Evolutionary conservation across 2,797 vertebrate species (phyloP), one percentile per base, ranked within the genome.

Genomic region (Heteromormyrus szaboi): DNA sequence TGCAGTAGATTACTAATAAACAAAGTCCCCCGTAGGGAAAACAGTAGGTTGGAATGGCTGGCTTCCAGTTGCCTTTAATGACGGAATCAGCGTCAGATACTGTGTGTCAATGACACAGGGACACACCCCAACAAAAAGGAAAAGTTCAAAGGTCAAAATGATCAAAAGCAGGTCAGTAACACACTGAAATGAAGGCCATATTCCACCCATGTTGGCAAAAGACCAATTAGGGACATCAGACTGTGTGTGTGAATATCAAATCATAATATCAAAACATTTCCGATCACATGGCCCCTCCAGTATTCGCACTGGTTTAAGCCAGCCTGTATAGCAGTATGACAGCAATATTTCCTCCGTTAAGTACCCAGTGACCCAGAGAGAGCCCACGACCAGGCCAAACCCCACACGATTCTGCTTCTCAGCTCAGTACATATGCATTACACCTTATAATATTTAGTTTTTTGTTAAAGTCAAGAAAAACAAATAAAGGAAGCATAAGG

Each of bases 341-440:
- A 76, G 33, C 29, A 19, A 11, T 41, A 19, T 41, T 41, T 76
- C 68, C 17, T 25, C 25, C 25, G 4, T 37, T 12, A 12, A 33
- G 65, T 17, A 72, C 2, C 22, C 62, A 68, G 3, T 44, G 72
- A 37, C 37, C 17, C 33, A 19, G 72, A 79, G 68, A 41, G 72
- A 79, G 5, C 14, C 72, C 72, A 85, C 81, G 8, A 17, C 3
- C 53, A 41, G n/a, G 51, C 88, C 79, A 72, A 65, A 50, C 62
- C 51, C 65, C 76, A 81, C 84, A 17, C 14, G 91, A 91, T 53
- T 91, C 89, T 92, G 92, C 91, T 91, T 96, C 94, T 96, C 94
- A 96, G 92, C 93, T 93, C 88, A 93, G 90, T 90, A 93, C 90
- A 88, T 91, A 91, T 91, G 86, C 89, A 90, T 92, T 91, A 92